These are phyloP conservation scores for Iphiclides podalirius DNA, from an alignment of 2,888 invertebrate species.

Conservation along the genomic window DNA sequence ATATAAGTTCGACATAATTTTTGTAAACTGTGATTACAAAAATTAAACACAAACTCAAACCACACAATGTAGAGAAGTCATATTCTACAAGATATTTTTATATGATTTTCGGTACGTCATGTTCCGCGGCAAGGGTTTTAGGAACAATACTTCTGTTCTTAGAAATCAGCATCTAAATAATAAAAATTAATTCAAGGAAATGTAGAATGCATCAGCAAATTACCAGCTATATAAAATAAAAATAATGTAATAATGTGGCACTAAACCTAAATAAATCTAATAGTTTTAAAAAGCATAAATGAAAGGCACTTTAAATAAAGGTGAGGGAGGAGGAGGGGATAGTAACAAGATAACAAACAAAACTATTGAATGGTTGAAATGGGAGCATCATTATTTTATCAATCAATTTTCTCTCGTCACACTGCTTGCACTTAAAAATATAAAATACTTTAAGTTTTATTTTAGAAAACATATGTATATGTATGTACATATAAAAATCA, in stretches of 20 bases:
- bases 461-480: conserved; percentile 45
- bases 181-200: conserved; percentile 53
- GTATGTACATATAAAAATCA: conserved; percentile 64
- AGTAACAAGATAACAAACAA: conserved; percentile 50
- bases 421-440: conserved; percentile 74
- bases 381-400: conserved; percentile 44
- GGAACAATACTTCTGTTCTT: conserved; percentile 13
- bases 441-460: conserved; percentile 56
- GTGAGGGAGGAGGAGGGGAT: conserved; percentile 47
- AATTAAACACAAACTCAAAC: conserved; percentile 25
- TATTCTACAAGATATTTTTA: conserved; percentile 26
- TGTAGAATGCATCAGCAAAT: conserved; percentile 54
- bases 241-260: conserved; percentile 45
- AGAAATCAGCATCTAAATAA: conserved; percentile 51
- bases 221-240: conserved; percentile 47
- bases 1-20: conserved; percentile 61
- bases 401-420: conserved; percentile 72
- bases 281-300: conserved; percentile 49
- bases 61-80: conserved; percentile 39
- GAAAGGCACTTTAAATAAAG: conserved; percentile 71
- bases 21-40: conserved; percentile 45
- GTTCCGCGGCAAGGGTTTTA: conserved; percentile 18
- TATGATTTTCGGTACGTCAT: conserved; percentile 4
- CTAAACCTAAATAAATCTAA: conserved; percentile 48
- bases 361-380: conserved; percentile 37